A percentile compares a stretch with the other conserved stretches of the same genome.
phyloP scores from a whole-genome alignment of 1,140 invertebrate species.

The Trachymyrmex septentrionalis region DNA sequence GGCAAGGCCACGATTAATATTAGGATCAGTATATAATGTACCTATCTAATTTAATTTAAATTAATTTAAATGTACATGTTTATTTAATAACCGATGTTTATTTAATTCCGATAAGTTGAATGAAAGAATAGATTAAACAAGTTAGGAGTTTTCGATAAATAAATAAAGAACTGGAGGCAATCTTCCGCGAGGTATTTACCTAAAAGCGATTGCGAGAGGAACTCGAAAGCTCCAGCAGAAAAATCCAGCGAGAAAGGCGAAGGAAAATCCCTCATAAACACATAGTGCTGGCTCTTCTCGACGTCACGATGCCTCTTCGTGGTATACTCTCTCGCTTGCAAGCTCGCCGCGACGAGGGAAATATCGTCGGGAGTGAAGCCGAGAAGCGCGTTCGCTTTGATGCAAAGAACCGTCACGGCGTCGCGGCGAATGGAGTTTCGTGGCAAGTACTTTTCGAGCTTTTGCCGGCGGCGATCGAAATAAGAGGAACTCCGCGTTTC shows the following conservation, averaged over 20 bases:
- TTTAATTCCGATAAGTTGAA: background rate
- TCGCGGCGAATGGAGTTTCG: slow-evolving; percentile 24
- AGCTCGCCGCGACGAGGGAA: slow-evolving; percentile 4
- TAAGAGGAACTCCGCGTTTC: slow-evolving; percentile 38
- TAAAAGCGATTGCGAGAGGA: slow-evolving; percentile 22
- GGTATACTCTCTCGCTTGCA: slow-evolving; percentile 18
- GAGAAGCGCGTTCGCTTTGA: slow-evolving; percentile 43
- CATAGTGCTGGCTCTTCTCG: slow-evolving; percentile 23
- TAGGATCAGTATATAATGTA: background rate
- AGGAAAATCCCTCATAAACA: slow-evolving; percentile 49
- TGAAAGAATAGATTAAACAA: background rate
- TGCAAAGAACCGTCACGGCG: slow-evolving; percentile 32
- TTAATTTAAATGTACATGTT: background rate
- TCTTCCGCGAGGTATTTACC: slow-evolving; percentile 7
- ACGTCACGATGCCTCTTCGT: background rate
- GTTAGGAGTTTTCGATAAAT: background rate
- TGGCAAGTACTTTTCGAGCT: slow-evolving; percentile 48
- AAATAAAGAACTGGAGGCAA: background rate
- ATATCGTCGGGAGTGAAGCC: slow-evolving; percentile 27
- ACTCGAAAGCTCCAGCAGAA: background rate
- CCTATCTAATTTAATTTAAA: background rate
- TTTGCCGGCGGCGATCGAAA: slow-evolving; percentile 44
- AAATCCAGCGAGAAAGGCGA: background rate
- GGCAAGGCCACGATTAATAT: background rate
- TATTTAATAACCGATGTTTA: background rate